Percentiles rank a stretch among this genome's conserved stretches.
Conservation (phyloP, 2,113 vertebrate species). For the Spizaetus ornatus region DNA sequence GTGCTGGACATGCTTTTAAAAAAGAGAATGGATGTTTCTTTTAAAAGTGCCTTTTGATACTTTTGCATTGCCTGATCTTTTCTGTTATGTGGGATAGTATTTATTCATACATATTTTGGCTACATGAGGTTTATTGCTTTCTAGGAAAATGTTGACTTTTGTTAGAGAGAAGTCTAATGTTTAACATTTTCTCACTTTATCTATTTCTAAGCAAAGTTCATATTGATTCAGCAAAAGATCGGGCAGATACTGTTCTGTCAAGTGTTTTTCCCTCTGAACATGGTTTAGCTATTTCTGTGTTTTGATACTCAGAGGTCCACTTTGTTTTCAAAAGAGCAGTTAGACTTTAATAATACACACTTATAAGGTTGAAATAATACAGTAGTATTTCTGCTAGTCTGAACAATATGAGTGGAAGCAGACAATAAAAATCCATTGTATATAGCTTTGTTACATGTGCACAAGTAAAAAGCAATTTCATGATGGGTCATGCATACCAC, state of each 20-base stretch:
- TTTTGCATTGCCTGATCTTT: neutral
- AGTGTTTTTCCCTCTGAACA: neutral
- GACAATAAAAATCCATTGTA: neutral
- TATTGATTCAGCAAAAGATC: neutral
- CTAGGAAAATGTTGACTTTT: neutral
- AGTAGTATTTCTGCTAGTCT: neutral
- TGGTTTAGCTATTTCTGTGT: neutral
- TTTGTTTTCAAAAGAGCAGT: neutral
- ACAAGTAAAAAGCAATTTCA: neutral
- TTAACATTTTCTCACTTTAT: neutral
- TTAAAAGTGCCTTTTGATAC: neutral
- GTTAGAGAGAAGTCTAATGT: neutral
- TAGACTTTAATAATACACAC: neutral
- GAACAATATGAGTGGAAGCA: neutral
- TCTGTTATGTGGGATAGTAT: neutral
- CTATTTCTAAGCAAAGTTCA: neutral
- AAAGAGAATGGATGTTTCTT: neutral
- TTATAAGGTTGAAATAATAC: neutral
- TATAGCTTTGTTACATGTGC: neutral
- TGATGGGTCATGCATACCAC: neutral
- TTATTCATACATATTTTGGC: neutral
- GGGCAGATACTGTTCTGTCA: neutral
- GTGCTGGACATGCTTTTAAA: neutral
- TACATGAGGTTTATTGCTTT: neutral
- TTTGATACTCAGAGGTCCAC: neutral